Percentiles rank a stretch among this genome's conserved stretches.
These are phyloP conservation scores for Brachionus manjavacas DNA, from an alignment of 1,140 invertebrate genomes.

Conservation along the genomic window DNA sequence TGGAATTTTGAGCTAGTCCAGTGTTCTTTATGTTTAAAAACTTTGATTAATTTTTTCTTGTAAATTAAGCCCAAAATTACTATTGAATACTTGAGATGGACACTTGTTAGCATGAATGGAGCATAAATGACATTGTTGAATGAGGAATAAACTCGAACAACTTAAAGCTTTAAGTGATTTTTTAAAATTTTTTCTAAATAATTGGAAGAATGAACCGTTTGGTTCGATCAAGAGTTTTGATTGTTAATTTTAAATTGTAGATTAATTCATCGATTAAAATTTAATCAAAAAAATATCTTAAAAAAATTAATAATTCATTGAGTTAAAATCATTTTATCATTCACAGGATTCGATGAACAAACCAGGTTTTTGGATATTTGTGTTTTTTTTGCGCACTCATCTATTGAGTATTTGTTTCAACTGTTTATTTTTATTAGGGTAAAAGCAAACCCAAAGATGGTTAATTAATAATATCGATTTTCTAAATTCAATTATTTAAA, in stretches of 20 bases:
- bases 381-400: background rate
- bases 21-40: background rate
- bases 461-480: background rate
- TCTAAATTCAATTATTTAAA: background rate
- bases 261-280: constrained; percentile 1
- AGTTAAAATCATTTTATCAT: background rate
- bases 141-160: background rate
- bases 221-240: background rate
- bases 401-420: background rate
- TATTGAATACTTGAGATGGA: background rate
- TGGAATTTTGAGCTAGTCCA: background rate
- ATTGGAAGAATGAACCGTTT: background rate
- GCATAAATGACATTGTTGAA: background rate
- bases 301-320: background rate
- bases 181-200: background rate
- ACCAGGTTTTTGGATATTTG: background rate
- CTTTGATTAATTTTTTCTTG: background rate
- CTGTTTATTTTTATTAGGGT: background rate
- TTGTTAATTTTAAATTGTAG: background rate
- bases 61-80: background rate
- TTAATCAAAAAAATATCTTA: background rate
- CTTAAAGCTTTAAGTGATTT: background rate
- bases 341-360: background rate
- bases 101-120: background rate
- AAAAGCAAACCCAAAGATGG: background rate